Percentiles rank a stretch among this genome's conserved stretches.
Evolutionary conservation across 2,888 invertebrate genomes (phyloP).

Genomic region (Philhelius pedissequus): DNA sequence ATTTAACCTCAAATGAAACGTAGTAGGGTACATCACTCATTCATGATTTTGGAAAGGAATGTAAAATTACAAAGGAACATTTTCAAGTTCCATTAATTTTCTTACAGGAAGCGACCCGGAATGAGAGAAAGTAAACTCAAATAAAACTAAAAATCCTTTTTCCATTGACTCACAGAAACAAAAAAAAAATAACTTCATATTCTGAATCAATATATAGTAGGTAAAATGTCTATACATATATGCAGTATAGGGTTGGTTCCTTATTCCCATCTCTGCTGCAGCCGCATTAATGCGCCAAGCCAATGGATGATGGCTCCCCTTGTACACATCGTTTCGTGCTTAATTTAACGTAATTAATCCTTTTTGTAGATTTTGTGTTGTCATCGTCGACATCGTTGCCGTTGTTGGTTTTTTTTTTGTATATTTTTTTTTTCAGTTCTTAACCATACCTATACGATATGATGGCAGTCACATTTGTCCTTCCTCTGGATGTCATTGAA

Average conservation of each 20-base stretch:
- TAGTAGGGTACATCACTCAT: background rate
- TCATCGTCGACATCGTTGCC: conserved; percentile 48
- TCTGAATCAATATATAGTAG: conserved; percentile 20
- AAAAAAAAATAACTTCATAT: conserved; percentile 1
- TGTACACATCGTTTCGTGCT: conserved; percentile 69
- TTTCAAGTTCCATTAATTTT: background rate
- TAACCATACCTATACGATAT: conserved; percentile 25
- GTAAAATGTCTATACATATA: background rate
- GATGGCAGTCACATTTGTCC: conserved; percentile 59
- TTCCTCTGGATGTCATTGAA: conserved; percentile 62
- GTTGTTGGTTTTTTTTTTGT: conserved; percentile 15
- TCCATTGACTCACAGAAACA: background rate
- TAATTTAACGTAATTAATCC: conserved; percentile 70
- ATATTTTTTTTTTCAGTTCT: conserved; percentile 8
- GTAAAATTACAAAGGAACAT: no score
- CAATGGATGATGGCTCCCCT: conserved; percentile 57
- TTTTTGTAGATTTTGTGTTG: conserved; percentile 66
- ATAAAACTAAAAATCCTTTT: conserved; percentile 17
- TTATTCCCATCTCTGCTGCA: conserved; percentile 57
- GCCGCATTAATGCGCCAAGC: conserved; percentile 65
- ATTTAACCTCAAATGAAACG: background rate
- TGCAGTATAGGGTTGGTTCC: background rate
- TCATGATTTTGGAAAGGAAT: background rate
- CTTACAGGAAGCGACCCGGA: background rate
- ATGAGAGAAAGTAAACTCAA: background rate